A percentile compares a stretch with the other conserved stretches of the same genome.
Conservation (phyloP, 1,140 invertebrate species). For the Aphidius ervi region DNA sequence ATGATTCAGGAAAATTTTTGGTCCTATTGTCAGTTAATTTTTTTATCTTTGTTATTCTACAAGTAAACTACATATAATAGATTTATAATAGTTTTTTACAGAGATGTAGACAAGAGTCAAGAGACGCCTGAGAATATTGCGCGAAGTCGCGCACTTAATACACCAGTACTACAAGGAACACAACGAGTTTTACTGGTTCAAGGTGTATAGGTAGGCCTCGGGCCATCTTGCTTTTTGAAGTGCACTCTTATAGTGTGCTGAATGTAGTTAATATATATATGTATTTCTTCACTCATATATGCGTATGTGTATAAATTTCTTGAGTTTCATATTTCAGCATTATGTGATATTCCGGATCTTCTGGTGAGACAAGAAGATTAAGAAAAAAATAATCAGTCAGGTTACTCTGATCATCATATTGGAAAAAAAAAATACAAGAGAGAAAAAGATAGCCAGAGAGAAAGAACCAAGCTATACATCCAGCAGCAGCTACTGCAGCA, state of each 20-base stretch:
- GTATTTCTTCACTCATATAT: constrained; percentile 19
- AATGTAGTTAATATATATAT: constrained; percentile 27
- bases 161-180: constrained; percentile 21
- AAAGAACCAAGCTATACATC: constrained; percentile 7
- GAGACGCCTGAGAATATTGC: no score
- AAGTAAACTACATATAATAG: no score
- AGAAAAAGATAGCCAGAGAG: constrained; percentile 15
- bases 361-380: not conserved
- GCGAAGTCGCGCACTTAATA: no score
- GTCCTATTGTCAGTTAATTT: no score
- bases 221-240: constrained; percentile 43
- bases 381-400: constrained; percentile 6
- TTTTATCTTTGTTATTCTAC: no score
- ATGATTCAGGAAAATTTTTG: no score
- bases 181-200: constrained; percentile 53
- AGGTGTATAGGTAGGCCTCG: constrained; percentile 43
- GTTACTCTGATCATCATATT: constrained; percentile 7
- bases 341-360: not conserved
- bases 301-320: constrained; percentile 17
- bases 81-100: no score
- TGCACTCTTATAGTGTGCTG: constrained; percentile 33
- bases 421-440: constrained; percentile 3
- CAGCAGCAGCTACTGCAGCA: constrained; percentile 12
- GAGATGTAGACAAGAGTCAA: no score
- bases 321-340: constrained; percentile 12